Percentiles rank a stretch among this genome's conserved stretches.
These are phyloP conservation scores for Tretioscincus oriximinensis DNA, from an alignment of 2,113 vertebrate species.

Conservation along the genomic window DNA sequence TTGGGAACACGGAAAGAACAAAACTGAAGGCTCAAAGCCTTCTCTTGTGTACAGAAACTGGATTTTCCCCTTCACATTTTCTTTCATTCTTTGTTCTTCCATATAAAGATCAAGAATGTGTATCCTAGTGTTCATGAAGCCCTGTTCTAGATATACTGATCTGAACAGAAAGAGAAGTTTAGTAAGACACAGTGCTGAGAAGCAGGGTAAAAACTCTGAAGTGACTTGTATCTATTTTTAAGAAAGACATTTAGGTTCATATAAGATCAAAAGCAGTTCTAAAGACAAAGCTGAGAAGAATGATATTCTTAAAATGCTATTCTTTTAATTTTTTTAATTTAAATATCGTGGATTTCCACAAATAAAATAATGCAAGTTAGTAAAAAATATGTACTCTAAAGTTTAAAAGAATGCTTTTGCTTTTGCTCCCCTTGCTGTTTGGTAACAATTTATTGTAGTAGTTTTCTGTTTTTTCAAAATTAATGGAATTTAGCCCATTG, in stretches of 20 bases:
- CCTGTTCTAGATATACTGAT: background rate
- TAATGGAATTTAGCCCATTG: no score
- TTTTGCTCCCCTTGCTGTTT: no score
- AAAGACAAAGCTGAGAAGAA: background rate
- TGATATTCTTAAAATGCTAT: background rate
- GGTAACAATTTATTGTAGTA: background rate
- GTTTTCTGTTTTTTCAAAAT: background rate
- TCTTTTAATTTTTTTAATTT: background rate
- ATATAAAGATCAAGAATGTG: conserved; percentile 7
- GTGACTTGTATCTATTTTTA: conserved; percentile 13
- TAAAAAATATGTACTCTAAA: no score
- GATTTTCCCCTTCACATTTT: conserved; percentile 6
- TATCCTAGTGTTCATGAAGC: background rate
- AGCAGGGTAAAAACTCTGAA: background rate
- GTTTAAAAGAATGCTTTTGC: no score
- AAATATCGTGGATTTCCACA: no score
- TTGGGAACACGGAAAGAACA: conserved; percentile 3
- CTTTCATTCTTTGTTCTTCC: conserved; percentile 7
- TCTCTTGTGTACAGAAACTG: background rate
- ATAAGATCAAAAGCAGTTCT: background rate
- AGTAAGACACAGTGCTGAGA: background rate
- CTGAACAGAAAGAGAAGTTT: conserved; percentile 3
- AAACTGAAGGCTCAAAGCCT: background rate
- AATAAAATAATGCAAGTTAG: background rate
- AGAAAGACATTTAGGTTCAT: background rate